Percentiles rank a stretch among this genome's conserved stretches.
Evolutionary conservation across 2,888 invertebrate genomes (phyloP).

Genomic region (Priocnemis perturbator): DNA sequence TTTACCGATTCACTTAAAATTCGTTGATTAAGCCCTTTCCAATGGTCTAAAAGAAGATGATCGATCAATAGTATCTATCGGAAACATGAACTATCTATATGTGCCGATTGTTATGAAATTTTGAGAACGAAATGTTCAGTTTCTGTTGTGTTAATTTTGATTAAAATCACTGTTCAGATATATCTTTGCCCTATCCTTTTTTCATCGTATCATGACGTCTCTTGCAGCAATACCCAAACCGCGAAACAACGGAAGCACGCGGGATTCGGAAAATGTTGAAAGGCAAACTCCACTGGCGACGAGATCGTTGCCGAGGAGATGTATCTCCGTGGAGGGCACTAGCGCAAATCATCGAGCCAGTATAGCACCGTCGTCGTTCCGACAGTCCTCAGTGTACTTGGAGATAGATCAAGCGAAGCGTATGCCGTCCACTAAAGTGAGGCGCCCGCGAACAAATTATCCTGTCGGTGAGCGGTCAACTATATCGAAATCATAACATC

Average conservation of each 20-base stretch:
- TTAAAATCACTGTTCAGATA: too few relatives aligned
- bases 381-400: slow-evolving; percentile 50
- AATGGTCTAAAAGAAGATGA: too few relatives aligned
- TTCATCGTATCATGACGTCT: too few relatives aligned
- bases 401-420: slow-evolving; percentile 56
- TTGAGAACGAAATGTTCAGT: too few relatives aligned
- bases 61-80: too few relatives aligned
- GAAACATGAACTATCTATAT: too few relatives aligned
- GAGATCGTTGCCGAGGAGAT: slow-evolving; percentile 58
- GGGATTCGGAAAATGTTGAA: slow-evolving; percentile 31
- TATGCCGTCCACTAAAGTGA: slow-evolving; percentile 37
- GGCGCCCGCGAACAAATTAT: slow-evolving; percentile 52
- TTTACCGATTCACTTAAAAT: too few relatives aligned
- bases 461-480: slow-evolving; percentile 39
- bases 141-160: too few relatives aligned
- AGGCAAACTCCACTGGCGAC: slow-evolving; percentile 36
- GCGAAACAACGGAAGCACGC: slow-evolving; percentile 4
- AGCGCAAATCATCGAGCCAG: slow-evolving; percentile 35
- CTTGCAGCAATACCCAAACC: slow-evolving; percentile 11
- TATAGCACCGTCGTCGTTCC: slow-evolving; percentile 33
- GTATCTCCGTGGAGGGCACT: slow-evolving; percentile 63
- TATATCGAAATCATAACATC: too few relatives aligned
- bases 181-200: too few relatives aligned
- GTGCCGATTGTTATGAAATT: too few relatives aligned
- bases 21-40: too few relatives aligned